Percentiles rank a stretch among this genome's conserved stretches.
These are phyloP conservation scores for Illadopsis cleaveri DNA, from an alignment of 2,113 vertebrate species.

Conservation along the genomic window DNA sequence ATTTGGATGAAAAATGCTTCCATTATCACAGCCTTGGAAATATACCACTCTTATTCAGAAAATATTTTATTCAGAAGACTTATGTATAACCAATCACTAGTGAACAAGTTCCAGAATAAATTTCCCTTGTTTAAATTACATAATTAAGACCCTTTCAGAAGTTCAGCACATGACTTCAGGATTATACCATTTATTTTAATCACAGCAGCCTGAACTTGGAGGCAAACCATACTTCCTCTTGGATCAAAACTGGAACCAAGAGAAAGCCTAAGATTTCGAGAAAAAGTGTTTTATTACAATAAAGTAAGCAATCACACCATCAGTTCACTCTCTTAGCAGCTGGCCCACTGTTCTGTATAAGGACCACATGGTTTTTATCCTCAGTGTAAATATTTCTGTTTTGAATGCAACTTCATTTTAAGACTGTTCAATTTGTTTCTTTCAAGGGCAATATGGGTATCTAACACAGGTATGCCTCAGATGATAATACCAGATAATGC, in stretches of 20 bases:
- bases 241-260: background rate
- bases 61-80: background rate
- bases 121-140: background rate
- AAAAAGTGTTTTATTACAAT: background rate
- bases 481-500: background rate
- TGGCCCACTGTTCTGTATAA: background rate
- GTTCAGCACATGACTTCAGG: background rate
- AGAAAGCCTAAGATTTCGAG: background rate
- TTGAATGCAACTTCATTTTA: background rate
- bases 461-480: background rate
- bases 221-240: background rate
- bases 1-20: background rate
- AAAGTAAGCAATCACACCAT: background rate
- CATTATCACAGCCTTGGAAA: background rate
- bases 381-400: background rate
- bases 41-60: background rate
- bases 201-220: background rate
- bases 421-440: background rate
- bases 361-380: fast-evolving
- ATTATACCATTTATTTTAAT: background rate
- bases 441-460: background rate
- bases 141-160: background rate
- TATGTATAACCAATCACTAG: background rate
- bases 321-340: background rate
- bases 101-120: background rate